Conservation (phyloP, 2,113 vertebrate genomes). For the Hystrix cristata region DNA sequence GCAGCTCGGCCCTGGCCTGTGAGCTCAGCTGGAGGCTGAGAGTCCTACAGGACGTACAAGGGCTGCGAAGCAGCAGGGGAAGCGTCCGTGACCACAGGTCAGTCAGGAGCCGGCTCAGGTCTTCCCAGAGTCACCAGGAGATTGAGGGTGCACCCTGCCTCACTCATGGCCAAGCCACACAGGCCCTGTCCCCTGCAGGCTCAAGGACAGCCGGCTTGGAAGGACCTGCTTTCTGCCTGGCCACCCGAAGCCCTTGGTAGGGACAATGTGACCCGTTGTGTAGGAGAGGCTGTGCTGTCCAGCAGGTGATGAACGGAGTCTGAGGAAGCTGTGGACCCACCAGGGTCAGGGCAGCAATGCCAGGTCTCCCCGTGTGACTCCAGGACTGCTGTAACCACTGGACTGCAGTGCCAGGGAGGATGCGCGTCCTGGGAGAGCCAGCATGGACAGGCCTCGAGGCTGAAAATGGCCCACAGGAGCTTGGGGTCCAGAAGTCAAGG, state of each 20-base stretch:
- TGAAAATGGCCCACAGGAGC: background rate
- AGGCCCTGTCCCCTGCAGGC: background rate
- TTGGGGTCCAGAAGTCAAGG: background rate
- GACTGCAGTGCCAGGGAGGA: accelerated
- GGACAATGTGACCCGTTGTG: too few relatives aligned
- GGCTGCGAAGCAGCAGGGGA: background rate
- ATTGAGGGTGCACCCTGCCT: background rate
- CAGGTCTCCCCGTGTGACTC: accelerated
- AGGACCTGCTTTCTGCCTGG: background rate
- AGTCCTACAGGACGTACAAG: too few relatives aligned
- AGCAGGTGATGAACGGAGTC: background rate
- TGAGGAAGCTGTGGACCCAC: background rate
- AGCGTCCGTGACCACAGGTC: background rate
- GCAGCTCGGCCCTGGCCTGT: background rate
- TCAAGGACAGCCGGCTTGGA: background rate
- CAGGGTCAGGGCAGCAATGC: background rate
- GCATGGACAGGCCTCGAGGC: background rate
- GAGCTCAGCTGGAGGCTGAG: background rate
- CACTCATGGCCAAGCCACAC: background rate
- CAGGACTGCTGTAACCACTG: background rate
- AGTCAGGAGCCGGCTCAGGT: background rate
- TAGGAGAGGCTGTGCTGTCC: too few relatives aligned
- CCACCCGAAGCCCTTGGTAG: background rate
- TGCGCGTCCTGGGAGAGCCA: too few relatives aligned
- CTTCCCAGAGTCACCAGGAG: background rate